Evolutionary conservation across 2,797 vertebrate species (phyloP).

Genomic region (Oophaga sylvatica): DNA sequence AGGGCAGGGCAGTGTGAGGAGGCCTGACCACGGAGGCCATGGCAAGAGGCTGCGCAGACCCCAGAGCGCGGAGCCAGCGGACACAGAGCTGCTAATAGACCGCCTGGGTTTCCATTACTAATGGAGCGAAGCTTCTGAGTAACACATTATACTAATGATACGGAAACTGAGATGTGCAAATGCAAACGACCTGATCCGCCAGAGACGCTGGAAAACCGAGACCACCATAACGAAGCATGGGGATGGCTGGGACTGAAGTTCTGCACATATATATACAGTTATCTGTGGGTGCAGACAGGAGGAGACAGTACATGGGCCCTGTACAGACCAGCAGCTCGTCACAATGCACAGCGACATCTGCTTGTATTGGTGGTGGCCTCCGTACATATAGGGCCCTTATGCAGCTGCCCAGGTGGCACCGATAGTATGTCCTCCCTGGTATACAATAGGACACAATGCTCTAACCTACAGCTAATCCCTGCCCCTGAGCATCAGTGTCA

Average conservation of each 20-base stretch:
- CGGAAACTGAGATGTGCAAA: not conserved
- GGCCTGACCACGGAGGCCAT: not conserved
- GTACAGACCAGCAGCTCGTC: no score
- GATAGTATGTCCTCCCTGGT: not conserved
- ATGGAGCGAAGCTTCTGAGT: not conserved
- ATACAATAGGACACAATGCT: not conserved
- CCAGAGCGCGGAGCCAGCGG: not conserved
- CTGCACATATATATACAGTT: no score
- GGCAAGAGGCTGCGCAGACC: not conserved
- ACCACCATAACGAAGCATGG: not conserved
- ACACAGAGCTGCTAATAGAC: not conserved
- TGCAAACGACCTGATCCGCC: not conserved
- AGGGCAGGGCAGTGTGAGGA: not conserved
- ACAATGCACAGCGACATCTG: no score
- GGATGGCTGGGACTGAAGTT: not conserved
- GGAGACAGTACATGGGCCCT: no score
- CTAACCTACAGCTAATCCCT: not conserved
- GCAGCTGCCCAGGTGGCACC: no score
- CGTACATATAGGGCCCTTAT: no score
- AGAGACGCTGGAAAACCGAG: not conserved
- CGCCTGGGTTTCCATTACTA: not conserved
- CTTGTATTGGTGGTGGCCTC: no score
- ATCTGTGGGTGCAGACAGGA: no score
- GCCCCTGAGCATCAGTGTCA: no score
- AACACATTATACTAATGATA: constrained; percentile 28